Evolutionary conservation across 1,140 invertebrate genomes (phyloP), one percentile per base, ranked within the genome.

Genomic region (Trichoplusia ni): DNA sequence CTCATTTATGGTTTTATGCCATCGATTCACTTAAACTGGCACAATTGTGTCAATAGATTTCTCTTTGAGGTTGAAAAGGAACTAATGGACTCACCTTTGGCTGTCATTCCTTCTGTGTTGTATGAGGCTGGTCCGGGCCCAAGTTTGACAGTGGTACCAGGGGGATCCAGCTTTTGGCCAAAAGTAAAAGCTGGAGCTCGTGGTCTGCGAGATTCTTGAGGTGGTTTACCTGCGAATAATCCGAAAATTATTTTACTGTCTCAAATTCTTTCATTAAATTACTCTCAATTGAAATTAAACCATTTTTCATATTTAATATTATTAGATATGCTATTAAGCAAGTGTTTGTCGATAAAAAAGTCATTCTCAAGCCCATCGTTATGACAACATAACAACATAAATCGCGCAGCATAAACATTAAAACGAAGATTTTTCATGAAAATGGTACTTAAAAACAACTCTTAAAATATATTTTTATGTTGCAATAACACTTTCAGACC

Each of bases 121-220:
- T 97, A 97, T 65, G 95, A 94, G 2, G 96, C 96, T 5, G 96
- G 96, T 14, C 96, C 96, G 0, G 96, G 96, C n/a, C 96, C 96
- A 13, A 91, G 83, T 44, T 81, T 82, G 80, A 92, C 88, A 21
- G 88, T 91, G 54, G 71, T 86, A 13, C 77, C 82, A 6, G 90
- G 86, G 18, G 80, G 81, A n/a, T 90, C 90, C 60, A 93, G 87
- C 90, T 95, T 94, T 42, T 93, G 93, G 1, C 95, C 95, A 84
- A 96, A 96, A 33, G 94, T 95, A 77, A 95, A 96, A 0, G 95
- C 94, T 18, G 95, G 95, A 1, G 95, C 95, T 35, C 95, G 91
- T 18, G 93, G 92, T 75, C 93, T 94, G 74, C 95, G 95, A 0
- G 95, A 96, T 82, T 96, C 95, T 23, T 92, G 91, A 14, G 94